Base-by-base conservation (phyloP, 2,797 vertebrate species). In the Gadopsis bispinosus region DNA sequence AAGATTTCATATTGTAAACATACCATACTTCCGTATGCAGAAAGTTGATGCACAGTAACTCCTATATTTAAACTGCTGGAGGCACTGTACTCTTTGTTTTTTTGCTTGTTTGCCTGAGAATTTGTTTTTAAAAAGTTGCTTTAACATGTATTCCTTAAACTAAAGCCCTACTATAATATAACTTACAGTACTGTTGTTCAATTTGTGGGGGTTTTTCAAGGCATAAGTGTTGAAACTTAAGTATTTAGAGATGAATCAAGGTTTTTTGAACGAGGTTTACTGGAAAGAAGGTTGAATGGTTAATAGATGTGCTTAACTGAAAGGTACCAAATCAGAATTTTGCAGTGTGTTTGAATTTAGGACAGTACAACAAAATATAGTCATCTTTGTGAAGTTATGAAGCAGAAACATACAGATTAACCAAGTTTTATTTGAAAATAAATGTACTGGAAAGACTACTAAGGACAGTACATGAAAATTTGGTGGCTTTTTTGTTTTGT, bases 1-100 rank as follows among this genome's bases (percentile, higher is more conserved):
- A n/a, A 31, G 26, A 35, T 45, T 87, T 43, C 37, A 20, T 37
- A 54, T 33, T 60, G 62, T 31, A 51, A 54, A 59, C 29, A 51
- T 37, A 5, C 10, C 1, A 0, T 48, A 41, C 16, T 31, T 16
- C 14, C 4, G 12, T 35, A 17, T 47, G 22, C 10, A 48, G 22
- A 72, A 35, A 50, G 51, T 17, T 37, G 2, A 33, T 29, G 13
- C 37, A 59, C 53, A 31, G 1, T 45, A 45, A 17, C 7, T 19
- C 35, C 11, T 20, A n/a, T 20, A 26, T 54, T 53, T 45, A 60
- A 68, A 17, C 8, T 33, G 26, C 35, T 37, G 0, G 26, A 16
- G 45, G 16, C n/a, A 4, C 22, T 3, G 2, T 47, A 9, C 47
- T 16, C 29, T 17, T n/a, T 16, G 5, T 48, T 74, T 19, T 35